Evolutionary conservation across 2,113 vertebrate genomes (phyloP).

Genomic region (Hylia prasina): DNA sequence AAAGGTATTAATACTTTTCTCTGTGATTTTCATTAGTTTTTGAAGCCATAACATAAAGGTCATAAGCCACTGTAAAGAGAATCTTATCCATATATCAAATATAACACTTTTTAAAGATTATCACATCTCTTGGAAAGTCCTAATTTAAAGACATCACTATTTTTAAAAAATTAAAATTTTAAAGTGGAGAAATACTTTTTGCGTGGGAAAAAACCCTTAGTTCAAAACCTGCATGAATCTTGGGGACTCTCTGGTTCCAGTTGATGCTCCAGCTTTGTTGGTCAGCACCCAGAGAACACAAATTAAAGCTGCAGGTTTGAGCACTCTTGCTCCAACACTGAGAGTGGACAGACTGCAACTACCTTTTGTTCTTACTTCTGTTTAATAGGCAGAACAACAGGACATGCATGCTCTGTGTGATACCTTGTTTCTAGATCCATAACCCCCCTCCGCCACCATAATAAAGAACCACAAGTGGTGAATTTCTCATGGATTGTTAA

Average conservation of each 20-base stretch:
- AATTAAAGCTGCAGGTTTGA: background rate
- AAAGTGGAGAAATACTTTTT: background rate
- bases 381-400: background rate
- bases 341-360: background rate
- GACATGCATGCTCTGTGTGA: background rate
- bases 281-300: background rate
- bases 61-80: background rate
- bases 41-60: background rate
- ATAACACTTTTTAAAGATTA: background rate
- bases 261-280: background rate
- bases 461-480: background rate
- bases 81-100: background rate
- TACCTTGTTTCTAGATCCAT: background rate
- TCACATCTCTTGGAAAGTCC: background rate
- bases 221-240: background rate
- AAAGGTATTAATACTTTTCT: background rate
- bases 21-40: background rate
- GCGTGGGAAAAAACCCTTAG: background rate
- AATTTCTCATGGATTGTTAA: background rate
- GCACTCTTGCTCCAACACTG: background rate
- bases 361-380: background rate
- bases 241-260: background rate
- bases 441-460: accelerated
- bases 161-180: background rate
- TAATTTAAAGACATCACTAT: background rate